A percentile compares a stretch with the other conserved stretches of the same genome.
Conservation (phyloP, 1,140 invertebrate genomes). For the Caerostris extrusa region DNA sequence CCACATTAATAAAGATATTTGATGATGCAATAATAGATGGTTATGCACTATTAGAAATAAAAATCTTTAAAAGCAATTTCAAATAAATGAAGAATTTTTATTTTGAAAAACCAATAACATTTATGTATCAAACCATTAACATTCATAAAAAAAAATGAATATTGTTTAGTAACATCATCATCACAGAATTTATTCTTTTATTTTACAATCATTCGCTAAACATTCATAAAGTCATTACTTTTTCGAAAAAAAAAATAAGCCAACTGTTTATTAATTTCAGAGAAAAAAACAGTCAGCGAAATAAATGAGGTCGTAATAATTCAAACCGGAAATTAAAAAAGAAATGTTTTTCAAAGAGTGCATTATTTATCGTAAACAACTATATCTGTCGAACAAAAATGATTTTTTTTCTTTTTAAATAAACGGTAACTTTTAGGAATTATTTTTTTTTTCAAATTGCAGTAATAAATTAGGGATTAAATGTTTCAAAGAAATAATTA, state of each 20-base stretch:
- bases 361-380: background rate
- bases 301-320: background rate
- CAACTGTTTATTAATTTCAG: background rate
- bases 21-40: too few relatives aligned
- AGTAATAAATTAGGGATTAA: background rate
- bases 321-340: background rate
- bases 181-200: background rate
- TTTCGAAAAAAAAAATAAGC: too few relatives aligned
- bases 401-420: background rate
- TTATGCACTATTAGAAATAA: too few relatives aligned
- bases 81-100: too few relatives aligned
- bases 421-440: background rate
- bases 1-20: too few relatives aligned
- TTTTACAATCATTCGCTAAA: background rate
- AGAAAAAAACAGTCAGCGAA: background rate
- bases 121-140: too few relatives aligned
- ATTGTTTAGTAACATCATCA: too few relatives aligned
- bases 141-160: too few relatives aligned
- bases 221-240: background rate
- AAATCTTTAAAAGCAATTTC: too few relatives aligned
- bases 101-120: too few relatives aligned
- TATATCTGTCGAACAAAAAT: background rate
- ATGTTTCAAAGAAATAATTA: background rate
- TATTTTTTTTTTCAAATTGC: background rate
- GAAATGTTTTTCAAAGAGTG: background rate